phyloP scores from a whole-genome alignment of 2,888 invertebrate species.

The Nephrotoma appendiculata region DNA sequence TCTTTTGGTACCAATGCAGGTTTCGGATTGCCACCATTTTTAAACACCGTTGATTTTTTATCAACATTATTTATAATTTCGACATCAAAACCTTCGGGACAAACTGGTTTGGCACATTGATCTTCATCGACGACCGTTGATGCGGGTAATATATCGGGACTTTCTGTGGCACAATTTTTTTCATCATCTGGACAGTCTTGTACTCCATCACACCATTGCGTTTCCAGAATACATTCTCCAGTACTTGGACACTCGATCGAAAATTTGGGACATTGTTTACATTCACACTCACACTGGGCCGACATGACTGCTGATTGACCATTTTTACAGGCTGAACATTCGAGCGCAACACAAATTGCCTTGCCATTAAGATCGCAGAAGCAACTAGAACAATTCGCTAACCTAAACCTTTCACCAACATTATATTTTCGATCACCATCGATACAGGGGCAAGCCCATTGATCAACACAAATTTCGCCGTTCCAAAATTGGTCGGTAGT shows the following conservation, averaged over 20 bases:
- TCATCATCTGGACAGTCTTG: conserved; percentile 77
- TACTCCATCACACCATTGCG: conserved; percentile 68
- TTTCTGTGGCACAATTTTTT: conserved; percentile 37
- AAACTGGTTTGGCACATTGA: conserved; percentile 34
- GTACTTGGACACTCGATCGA: conserved; percentile 58
- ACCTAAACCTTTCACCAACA: conserved; percentile 55
- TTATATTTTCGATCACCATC: conserved; percentile 46
- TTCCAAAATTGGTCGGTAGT: conserved; percentile 47
- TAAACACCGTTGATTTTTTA: conserved; percentile 35
- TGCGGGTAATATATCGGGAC: background rate
- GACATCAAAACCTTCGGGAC: conserved; percentile 36
- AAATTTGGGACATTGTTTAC: conserved; percentile 53
- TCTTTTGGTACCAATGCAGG: background rate
- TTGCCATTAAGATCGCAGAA: conserved; percentile 62
- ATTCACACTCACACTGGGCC: conserved; percentile 52
- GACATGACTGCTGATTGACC: conserved; percentile 41
- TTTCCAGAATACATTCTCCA: conserved; percentile 51
- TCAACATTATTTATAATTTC: conserved; percentile 27
- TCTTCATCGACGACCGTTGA: conserved; percentile 9
- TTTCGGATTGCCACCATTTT: background rate
- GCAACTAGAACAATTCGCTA: conserved; percentile 62
- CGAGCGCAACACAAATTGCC: conserved; percentile 51
- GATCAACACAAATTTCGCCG: conserved; percentile 54
- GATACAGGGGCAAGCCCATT: conserved; percentile 64
- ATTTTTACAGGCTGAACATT: conserved; percentile 47